phyloP scores from a whole-genome alignment of 2,888 invertebrate species.

The Parascotia fuliginaria region DNA sequence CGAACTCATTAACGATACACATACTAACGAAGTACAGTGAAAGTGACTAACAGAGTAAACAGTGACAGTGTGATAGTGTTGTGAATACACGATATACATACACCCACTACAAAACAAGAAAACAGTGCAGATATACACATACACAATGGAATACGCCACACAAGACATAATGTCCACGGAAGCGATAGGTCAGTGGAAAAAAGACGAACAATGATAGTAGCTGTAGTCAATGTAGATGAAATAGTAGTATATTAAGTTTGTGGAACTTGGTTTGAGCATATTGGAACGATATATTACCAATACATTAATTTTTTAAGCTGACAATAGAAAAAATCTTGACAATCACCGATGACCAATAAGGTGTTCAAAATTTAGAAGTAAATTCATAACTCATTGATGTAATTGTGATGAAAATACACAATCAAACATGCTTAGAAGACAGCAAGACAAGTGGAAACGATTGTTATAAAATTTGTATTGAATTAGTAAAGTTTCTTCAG shows the following conservation, averaged over 20 bases:
- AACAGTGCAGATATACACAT: constrained; percentile 41
- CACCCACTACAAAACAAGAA: constrained; percentile 27
- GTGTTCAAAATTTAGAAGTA: too few relatives aligned
- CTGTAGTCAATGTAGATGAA: constrained; percentile 10
- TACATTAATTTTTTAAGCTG: too few relatives aligned
- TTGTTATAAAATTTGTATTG: too few relatives aligned
- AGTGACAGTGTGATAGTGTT: constrained; percentile 44
- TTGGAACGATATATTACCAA: not conserved
- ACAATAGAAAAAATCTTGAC: too few relatives aligned
- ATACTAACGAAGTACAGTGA: constrained; percentile 33
- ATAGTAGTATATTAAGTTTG: constrained; percentile 16
- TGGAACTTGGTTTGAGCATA: constrained; percentile 19
- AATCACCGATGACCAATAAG: too few relatives aligned
- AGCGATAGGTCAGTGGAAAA: constrained; percentile 77
- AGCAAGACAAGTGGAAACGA: too few relatives aligned
- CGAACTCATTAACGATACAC: constrained; percentile 33
- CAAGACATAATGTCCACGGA: constrained; percentile 70
- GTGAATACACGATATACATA: constrained; percentile 23
- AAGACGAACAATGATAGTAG: constrained; percentile 43
- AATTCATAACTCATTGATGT: too few relatives aligned
- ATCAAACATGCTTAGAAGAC: too few relatives aligned
- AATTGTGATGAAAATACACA: too few relatives aligned
- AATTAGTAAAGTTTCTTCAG: not conserved
- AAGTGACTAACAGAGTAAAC: constrained; percentile 19
- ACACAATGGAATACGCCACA: constrained; percentile 72